Evolutionary conservation across 2,797 vertebrate species (phyloP).

Genomic region (Scarus forsteni): DNA sequence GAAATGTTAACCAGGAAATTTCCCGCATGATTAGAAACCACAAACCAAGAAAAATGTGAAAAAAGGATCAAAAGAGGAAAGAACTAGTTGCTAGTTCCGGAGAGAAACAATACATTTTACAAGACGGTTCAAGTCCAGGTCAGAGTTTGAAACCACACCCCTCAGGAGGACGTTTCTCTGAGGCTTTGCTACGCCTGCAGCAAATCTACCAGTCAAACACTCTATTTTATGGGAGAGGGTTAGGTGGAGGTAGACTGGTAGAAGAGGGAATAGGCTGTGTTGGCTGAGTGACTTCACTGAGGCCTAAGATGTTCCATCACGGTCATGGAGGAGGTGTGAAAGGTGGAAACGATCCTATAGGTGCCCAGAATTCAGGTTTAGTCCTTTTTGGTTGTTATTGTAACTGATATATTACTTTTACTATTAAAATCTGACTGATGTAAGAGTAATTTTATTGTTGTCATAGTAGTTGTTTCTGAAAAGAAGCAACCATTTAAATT

Average conservation of each 20-base stretch:
- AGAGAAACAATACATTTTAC: constrained; percentile 24
- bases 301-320: too few relatives aligned
- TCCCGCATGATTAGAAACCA: constrained; percentile 25
- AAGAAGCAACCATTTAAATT: too few relatives aligned
- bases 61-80: constrained; percentile 5
- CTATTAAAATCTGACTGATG: too few relatives aligned
- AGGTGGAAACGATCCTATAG: neutral
- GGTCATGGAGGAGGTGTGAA: neutral
- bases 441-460: too few relatives aligned
- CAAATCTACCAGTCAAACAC: neutral
- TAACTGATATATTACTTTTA: too few relatives aligned
- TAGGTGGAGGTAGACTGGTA: neutral
- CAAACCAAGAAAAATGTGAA: constrained; percentile 15
- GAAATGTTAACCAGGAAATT: constrained; percentile 7
- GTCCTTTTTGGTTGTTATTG: too few relatives aligned
- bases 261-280: neutral
- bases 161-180: constrained; percentile 8
- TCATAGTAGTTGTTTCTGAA: too few relatives aligned
- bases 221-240: neutral
- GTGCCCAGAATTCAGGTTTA: too few relatives aligned
- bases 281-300: neutral
- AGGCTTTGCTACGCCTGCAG: neutral
- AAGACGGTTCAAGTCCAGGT: constrained; percentile 11
- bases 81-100: neutral
- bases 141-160: constrained; percentile 10